Conservation (phyloP, 1,140 invertebrate genomes). For the Drosophila ercepeae region DNA sequence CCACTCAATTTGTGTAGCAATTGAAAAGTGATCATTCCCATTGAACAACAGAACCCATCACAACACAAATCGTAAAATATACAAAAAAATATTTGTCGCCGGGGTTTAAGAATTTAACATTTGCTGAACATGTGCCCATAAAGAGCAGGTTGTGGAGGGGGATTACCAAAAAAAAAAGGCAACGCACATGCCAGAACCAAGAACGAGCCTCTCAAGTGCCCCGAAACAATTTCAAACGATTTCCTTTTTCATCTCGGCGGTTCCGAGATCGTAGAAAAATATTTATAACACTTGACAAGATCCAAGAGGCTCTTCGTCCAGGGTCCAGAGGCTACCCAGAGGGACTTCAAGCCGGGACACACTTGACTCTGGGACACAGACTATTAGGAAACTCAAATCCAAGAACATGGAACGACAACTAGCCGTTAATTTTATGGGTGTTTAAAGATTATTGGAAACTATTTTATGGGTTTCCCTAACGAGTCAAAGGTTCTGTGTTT, state of each 20-base stretch:
- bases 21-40: constrained; percentile 37
- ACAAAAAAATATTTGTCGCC: constrained; percentile 55
- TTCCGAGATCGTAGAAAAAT: constrained; percentile 61
- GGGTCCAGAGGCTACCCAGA: constrained; percentile 3
- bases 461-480: constrained; percentile 75
- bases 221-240: constrained; percentile 58
- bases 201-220: constrained; percentile 63
- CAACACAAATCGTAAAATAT: constrained; percentile 31
- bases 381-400: constrained; percentile 22
- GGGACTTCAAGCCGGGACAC: constrained; percentile 35
- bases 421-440: constrained; percentile 77
- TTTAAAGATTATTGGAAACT: constrained; percentile 81
- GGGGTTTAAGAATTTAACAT: constrained; percentile 49
- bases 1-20: constrained; percentile 52
- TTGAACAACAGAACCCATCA: constrained; percentile 15
- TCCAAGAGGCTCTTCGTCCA: constrained; percentile 46
- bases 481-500: constrained; percentile 56
- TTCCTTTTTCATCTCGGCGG: constrained; percentile 34
- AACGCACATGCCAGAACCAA: constrained; percentile 1
- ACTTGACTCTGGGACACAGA: constrained; percentile 56
- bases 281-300: constrained; percentile 81
- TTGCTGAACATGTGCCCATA: constrained; percentile 69
- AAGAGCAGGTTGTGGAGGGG: constrained; percentile 3
- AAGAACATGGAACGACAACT: constrained; percentile 47
- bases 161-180: constrained; percentile 18